Evolutionary conservation across 2,888 invertebrate species (phyloP).

Genomic region (Drosophila phalerata): DNA sequence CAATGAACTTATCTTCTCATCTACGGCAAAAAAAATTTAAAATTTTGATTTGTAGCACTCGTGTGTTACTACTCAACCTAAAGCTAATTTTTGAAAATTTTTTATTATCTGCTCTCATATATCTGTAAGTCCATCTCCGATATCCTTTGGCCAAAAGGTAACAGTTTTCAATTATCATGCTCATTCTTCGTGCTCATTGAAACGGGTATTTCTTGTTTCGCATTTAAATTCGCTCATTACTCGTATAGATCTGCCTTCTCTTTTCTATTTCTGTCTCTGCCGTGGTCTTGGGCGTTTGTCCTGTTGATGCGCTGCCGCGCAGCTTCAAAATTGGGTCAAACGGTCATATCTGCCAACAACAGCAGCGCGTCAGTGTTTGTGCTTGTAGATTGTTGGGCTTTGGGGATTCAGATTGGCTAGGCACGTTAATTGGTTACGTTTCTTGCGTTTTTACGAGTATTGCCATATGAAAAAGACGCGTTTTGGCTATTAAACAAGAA

Average conservation of each 20-base stretch:
- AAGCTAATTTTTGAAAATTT: not conserved
- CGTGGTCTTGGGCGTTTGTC: conserved; percentile 18
- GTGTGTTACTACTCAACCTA: not conserved
- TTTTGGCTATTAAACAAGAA: conserved; percentile 61
- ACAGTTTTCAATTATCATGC: conserved; percentile 49
- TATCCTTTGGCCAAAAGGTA: conserved; percentile 7
- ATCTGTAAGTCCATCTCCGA: conserved; percentile 24
- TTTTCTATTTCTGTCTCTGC: not conserved
- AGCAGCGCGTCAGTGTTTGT: conserved; percentile 35
- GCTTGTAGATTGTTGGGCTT: conserved; percentile 15
- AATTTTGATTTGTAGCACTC: too few species aligned
- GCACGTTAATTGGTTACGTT: conserved; percentile 10
- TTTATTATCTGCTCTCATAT: conserved; percentile 53
- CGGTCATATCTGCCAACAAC: conserved; percentile 81
- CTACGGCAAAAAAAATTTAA: too few species aligned
- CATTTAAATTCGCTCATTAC: conserved; percentile 76
- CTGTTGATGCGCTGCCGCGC: conserved; percentile 54
- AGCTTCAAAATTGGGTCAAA: conserved; percentile 83
- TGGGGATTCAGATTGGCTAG: conserved; percentile 6
- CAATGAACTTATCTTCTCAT: too few species aligned
- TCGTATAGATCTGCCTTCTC: conserved; percentile 44
- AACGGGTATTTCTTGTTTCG: conserved; percentile 47
- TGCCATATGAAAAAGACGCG: conserved; percentile 60
- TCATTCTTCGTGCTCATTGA: conserved; percentile 49
- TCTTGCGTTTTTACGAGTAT: conserved; percentile 57